Base-by-base conservation (phyloP, 2,888 invertebrate genomes). In the Eupelmus urozonus region DNA sequence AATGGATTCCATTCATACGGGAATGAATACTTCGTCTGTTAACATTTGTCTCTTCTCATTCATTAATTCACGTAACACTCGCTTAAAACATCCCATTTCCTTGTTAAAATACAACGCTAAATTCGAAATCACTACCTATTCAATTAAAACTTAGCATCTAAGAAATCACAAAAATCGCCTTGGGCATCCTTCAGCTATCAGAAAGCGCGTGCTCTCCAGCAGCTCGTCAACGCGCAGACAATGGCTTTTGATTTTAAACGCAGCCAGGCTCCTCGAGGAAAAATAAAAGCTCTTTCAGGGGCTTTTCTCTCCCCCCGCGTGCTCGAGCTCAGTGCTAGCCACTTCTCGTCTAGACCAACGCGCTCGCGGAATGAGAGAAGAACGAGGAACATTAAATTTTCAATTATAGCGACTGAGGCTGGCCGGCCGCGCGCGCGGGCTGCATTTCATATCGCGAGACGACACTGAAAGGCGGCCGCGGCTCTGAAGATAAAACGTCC, bases 311-410 rank as follows among this genome's bases (percentile, higher is more conserved):
- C 9, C 34, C 34, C 9, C 34, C 9, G 5, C 23, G 40, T 42
- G 18, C n/a, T 20, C 25, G 18, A 62, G n/a, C n/a, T n/a, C n/a
- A 62, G 20, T 11, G 16, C 40, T 5, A 27, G n/a, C 45, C n/a
- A n/a, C 49, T 63, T 66, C 51, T 66, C 34, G 51, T 53, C 59
- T 66, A 25, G 29, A 20, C 27, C 20, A 42, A 29, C 34, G 9
- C 9, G 9, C 13, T n/a, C n/a, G n/a, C n/a, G n/a, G 25, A 55
- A 34, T 18, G 59, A 65, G 62, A 42, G 18, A 23, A 51, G 57
- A 29, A 40, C 51, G 62, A 62, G 42, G 62, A 70, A 78, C 80
- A 59, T 80, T 80, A 79, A 81, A 80, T 82, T 82, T 83, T 81
- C 81, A 83, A 84, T 83, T 83, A 82, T 80, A 60, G 49, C 51